Conservation (phyloP, 2,888 invertebrate species). For the Hartigia nigra region DNA sequence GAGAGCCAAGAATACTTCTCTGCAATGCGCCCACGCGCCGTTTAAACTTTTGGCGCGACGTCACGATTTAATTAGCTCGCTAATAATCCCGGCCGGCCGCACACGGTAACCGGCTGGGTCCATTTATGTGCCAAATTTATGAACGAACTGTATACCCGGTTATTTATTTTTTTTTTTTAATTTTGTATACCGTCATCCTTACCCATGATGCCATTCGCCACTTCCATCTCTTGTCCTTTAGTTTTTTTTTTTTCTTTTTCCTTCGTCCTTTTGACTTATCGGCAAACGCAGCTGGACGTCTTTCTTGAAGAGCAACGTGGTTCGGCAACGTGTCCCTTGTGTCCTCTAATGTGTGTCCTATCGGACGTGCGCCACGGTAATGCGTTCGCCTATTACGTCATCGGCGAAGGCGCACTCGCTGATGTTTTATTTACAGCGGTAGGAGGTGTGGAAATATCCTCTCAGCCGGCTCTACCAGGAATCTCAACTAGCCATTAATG, state of each 20-base stretch:
- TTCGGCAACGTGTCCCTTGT: neutral
- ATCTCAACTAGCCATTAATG: neutral
- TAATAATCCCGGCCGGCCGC: slow-evolving; percentile 5
- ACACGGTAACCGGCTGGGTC: slow-evolving; percentile 12
- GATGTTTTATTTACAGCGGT: neutral
- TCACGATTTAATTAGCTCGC: slow-evolving; percentile 48
- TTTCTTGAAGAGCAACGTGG: neutral
- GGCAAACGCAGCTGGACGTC: neutral
- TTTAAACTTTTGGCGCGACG: slow-evolving; percentile 37
- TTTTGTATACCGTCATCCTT: neutral
- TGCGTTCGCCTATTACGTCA: neutral
- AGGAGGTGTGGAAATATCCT: neutral
- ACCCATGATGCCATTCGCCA: neutral
- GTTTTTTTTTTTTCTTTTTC: neutral
- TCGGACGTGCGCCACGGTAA: neutral
- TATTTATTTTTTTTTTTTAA: neutral
- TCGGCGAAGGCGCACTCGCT: neutral
- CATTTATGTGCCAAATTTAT: slow-evolving; percentile 18
- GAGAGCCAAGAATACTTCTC: slow-evolving; percentile 42
- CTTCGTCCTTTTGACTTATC: neutral
- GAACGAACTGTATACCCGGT: neutral
- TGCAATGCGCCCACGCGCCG: slow-evolving; percentile 42
- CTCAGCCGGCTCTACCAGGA: neutral
- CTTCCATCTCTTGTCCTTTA: neutral
- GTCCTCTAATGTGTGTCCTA: neutral